Evolutionary conservation across 1,140 invertebrate genomes (phyloP).

Genomic region (Hyles vespertilio): DNA sequence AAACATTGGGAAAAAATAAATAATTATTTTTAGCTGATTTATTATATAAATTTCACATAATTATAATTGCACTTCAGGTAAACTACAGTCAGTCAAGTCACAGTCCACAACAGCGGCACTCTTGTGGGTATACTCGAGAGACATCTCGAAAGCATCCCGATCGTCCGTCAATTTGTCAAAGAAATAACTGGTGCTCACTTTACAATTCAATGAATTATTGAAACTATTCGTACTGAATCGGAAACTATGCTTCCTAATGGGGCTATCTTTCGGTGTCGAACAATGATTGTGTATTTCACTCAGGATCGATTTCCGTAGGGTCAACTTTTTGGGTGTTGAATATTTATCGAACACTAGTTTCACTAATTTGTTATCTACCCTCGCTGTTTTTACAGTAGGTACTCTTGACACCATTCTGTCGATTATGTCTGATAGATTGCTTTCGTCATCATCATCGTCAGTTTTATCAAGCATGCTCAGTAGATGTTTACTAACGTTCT

Average conservation of each 20-base stretch:
- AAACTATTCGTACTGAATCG: conserved; percentile 15
- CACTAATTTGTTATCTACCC: conserved; percentile 51
- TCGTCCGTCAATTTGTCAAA: conserved; percentile 64
- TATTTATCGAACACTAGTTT: conserved; percentile 60
- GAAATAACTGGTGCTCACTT: conserved; percentile 65
- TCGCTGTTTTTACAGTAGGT: conserved; percentile 40
- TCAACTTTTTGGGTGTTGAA: conserved; percentile 30
- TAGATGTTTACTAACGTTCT: not conserved
- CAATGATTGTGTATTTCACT: conserved; percentile 44
- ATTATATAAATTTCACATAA: not conserved
- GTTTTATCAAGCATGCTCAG: conserved; percentile 64
- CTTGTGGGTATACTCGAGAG: conserved; percentile 43
- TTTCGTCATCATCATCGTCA: conserved; percentile 64
- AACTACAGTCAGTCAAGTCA: conserved; percentile 49
- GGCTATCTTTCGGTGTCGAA: conserved; percentile 61
- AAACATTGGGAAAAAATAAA: not conserved
- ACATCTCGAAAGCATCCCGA: conserved; percentile 67
- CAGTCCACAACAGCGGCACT: conserved; percentile 27
- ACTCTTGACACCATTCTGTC: conserved; percentile 74
- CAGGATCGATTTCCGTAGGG: conserved; percentile 28
- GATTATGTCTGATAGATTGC: conserved; percentile 78
- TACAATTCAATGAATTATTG: conserved; percentile 16
- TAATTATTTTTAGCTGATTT: too few species aligned
- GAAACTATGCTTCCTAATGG: conserved; percentile 27
- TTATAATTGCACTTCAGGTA: conserved; percentile 39